Evolutionary conservation across 2,113 vertebrate genomes (phyloP), one percentile per base, ranked within the genome.

Genomic region (Centropus unirufus): DNA sequence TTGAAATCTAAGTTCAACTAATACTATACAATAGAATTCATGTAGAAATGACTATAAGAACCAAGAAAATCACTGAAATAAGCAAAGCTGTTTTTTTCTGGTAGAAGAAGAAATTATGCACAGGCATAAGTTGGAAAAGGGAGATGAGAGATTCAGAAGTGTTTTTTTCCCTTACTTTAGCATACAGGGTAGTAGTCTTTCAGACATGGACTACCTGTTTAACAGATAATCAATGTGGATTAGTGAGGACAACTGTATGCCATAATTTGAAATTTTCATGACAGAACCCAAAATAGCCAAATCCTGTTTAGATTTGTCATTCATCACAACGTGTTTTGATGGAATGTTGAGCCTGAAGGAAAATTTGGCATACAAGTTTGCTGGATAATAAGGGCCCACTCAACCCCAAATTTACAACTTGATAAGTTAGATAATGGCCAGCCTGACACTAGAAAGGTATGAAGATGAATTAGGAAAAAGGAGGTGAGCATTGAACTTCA

Each of bases 71-170:
- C 5, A 59, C 3, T 3, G 1, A 81, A 64, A 81, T 46, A 42
- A 74, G 1, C 4, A 46, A 54, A 77, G 1, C 2, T 57, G 8
- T 30, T 24, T 61, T 47, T 5, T 39, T 44, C 27, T 44, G 18
- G 34, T 5, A 2, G 8, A 87, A 80, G 36, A 75, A 52, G 15
- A 75, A 68, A 84, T 64, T 29, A 12, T 16, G 27, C 30, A 3
- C 14, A 61, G 8, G 19, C 5, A 36, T 57, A 36, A 26, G 0
- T 12, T 59, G 21, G 16, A 21, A 9, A 36, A 4, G 2, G 6
- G 2, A 68, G 22, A 51, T 78, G 21, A 68, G 21, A 30, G 2
- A 8, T 42, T 9, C 26, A 8, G 46, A 47, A 24, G 3, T 15
- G 26, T 34, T 59, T 82, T 75, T 87, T 78, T 40, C 44, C 36